Evolutionary conservation across 2,113 vertebrate species (phyloP), one percentile per base, ranked within the genome.

Genomic region (Aphyosemion australe): DNA sequence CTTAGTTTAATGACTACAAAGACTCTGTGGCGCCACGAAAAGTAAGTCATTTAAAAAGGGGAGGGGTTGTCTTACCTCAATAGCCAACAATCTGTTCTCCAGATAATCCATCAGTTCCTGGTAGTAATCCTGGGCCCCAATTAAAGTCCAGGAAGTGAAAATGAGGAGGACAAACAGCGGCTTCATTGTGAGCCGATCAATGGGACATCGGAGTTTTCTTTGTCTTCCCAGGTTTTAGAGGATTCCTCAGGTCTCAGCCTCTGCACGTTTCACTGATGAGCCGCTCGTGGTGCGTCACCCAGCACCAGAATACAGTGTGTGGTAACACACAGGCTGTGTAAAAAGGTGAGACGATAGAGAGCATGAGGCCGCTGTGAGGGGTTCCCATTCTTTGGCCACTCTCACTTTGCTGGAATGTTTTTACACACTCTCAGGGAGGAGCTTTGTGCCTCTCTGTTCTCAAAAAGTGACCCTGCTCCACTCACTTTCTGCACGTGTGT

Each of bases 101-200:
- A 94, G 80, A 83, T 94, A 93, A 75, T 93, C 92, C 90, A 94
- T 91, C 71, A 94, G 86, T 41, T 84, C 89, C 75, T 93, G 92
- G 79, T 92, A 91, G 82, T 94, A 92, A 83, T 91, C 76, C 86
- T 94, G 93, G 31, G 88, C 88, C 56, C 65, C 77, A 19, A 86
- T 76, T 8, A 87, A 58, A 49, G 83, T 75, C 80, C 80, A 70
- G 42, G 82, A 76, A 6, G 84, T 61, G 55, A 85, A 80, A 52
- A 93, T 57, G 20, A 91, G 62, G 42, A 93, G 72, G 58, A 89
- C 47, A 12, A 90, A 68, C 66, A 78, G 68, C 59, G 55, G 76
- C 86, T 82, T 89, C 93, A 94, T 94, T 74, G 59, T 88, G 74
- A 74, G 67, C 61, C 13, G 52, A 71, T 84, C 59, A 66, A 64